Percentiles rank a stretch among this genome's conserved stretches.
phyloP scores from a whole-genome alignment of 2,888 invertebrate genomes.

The Hanleya hanleyi region DNA sequence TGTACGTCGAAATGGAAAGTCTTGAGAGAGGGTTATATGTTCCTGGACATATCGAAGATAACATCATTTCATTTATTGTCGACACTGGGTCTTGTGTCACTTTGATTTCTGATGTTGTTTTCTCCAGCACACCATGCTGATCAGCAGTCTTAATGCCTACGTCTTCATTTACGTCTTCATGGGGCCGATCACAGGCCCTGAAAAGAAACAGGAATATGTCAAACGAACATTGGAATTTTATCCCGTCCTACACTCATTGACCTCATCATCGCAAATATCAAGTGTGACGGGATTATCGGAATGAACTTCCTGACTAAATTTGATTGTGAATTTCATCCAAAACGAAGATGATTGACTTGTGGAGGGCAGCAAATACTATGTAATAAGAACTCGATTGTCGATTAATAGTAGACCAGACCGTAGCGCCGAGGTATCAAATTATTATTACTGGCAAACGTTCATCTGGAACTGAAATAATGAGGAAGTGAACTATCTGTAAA shows the following conservation, averaged over 20 bases:
- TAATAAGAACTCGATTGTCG: too few species aligned
- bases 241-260: background rate
- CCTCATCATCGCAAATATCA: background rate
- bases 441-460: background rate
- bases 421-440: background rate
- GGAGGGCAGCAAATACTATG: background rate
- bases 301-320: background rate
- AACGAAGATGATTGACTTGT: background rate
- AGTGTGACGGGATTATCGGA: background rate
- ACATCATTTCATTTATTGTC: background rate
- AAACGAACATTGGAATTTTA: background rate
- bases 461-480: too few species aligned
- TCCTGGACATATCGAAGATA: background rate
- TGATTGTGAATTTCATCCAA: background rate
- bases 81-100: background rate
- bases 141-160: background rate
- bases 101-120: background rate
- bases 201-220: background rate
- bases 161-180: background rate
- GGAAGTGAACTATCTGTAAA: too few species aligned
- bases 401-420: too few species aligned
- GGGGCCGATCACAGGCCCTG: background rate
- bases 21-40: background rate
- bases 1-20: background rate
- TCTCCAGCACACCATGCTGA: background rate